Conservation (phyloP, 53 echinoderm and acorn worm species). For the Henricia sp. region DNA sequence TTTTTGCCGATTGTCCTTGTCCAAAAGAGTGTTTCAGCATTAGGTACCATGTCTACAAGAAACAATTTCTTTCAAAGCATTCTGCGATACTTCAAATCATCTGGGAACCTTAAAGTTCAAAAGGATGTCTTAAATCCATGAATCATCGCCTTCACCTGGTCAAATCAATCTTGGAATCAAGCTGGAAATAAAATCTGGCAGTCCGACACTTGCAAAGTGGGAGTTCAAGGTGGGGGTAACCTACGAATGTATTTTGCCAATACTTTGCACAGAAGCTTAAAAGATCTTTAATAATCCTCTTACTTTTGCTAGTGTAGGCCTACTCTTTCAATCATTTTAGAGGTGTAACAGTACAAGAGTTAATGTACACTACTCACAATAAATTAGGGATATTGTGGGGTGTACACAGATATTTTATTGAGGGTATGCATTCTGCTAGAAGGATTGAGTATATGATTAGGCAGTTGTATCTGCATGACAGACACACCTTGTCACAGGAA, state of each 20-base stretch:
- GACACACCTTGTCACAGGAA: too few relatives aligned
- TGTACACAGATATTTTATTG: background rate
- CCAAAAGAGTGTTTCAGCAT: background rate
- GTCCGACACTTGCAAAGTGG: background rate
- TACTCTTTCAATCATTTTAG: background rate
- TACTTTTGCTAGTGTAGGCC: too few relatives aligned
- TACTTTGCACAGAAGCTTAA: too few relatives aligned
- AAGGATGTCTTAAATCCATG: background rate
- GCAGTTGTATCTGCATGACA: too few relatives aligned
- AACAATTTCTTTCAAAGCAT: too few relatives aligned
- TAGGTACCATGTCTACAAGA: background rate
- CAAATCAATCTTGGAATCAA: conserved; percentile 12
- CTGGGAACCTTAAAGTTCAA: background rate
- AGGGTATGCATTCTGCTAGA: background rate
- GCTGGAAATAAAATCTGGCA: conserved; percentile 38
- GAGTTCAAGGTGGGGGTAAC: background rate
- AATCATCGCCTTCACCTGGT: conserved; percentile 51
- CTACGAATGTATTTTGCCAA: background rate
- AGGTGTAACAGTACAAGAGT: background rate
- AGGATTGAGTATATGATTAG: too few relatives aligned
- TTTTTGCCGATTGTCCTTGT: background rate
- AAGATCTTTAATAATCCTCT: too few relatives aligned
- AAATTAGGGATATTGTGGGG: background rate
- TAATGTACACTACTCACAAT: background rate
- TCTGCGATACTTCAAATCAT: too few relatives aligned